phyloP scores from a whole-genome alignment of 37 sponge, comb jelly and placozoan genomes.

The Bolinopsis microptera region DNA sequence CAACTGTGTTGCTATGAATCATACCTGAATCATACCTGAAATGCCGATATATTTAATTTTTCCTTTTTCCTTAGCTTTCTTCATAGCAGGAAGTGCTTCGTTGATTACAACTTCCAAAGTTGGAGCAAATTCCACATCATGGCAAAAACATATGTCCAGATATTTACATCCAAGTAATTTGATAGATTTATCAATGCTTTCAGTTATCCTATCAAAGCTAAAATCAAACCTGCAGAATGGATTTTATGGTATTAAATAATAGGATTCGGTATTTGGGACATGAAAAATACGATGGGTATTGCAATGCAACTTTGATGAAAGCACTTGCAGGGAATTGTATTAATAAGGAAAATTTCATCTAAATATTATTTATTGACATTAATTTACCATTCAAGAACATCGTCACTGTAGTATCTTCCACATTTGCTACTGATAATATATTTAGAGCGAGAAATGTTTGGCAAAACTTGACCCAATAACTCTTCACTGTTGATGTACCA shows the following conservation, averaged over 20 bases:
- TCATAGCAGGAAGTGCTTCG: slow-evolving; percentile 85
- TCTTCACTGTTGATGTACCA: slow-evolving; percentile 92
- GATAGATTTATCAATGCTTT: slow-evolving; percentile 15
- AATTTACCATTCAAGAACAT: slow-evolving; percentile 57
- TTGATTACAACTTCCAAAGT: slow-evolving; percentile 75
- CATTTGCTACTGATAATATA: slow-evolving; percentile 59
- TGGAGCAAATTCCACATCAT: slow-evolving; percentile 94
- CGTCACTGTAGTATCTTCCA: slow-evolving; percentile 10
- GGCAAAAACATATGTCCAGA: slow-evolving; percentile 66
- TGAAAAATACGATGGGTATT: background rate
- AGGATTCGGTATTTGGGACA: background rate
- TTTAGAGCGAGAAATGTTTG: background rate
- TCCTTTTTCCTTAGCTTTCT: slow-evolving; percentile 78
- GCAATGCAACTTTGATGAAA: no score
- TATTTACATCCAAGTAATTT: slow-evolving; percentile 22
- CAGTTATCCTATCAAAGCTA: slow-evolving; percentile 38
- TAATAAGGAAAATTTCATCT: no score
- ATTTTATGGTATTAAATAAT: no score
- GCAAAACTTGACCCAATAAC: slow-evolving; percentile 74
- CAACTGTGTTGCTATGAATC: no score
- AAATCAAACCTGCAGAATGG: slow-evolving; percentile 38
- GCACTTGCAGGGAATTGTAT: no score
- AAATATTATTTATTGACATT: no score
- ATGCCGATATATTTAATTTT: slow-evolving; percentile 87
- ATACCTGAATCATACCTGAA: slow-evolving; percentile 72